Conservation (phyloP, 1,140 invertebrate genomes). For the Brachionus calyciflorus region DNA sequence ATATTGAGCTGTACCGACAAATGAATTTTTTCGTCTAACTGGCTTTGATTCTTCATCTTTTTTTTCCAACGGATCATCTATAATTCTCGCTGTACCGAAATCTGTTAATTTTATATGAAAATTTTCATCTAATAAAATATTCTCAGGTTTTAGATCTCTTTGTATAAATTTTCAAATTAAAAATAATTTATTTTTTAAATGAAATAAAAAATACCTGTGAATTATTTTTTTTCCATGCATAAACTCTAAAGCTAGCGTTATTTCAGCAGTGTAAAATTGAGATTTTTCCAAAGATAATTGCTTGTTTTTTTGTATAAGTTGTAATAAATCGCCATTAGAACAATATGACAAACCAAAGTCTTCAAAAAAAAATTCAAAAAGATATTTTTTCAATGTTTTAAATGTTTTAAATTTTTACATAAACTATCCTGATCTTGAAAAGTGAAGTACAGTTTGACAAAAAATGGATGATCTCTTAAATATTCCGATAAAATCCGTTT, state of each 20-base stretch:
- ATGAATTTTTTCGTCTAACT: conserved; percentile 69
- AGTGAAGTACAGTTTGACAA: conserved; percentile 88
- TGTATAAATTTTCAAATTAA: conserved; percentile 7
- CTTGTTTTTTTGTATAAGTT: conserved; percentile 83
- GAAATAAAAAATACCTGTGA: conserved; percentile 69
- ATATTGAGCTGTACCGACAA: conserved; percentile 98
- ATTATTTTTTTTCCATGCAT: conserved; percentile 84
- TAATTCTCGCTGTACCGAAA: conserved; percentile 91
- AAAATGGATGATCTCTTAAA: conserved; percentile 67
- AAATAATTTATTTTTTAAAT: neutral
- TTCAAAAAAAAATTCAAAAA: too few relatives aligned
- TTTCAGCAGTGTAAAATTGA: conserved; percentile 87
- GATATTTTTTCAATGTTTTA: conserved; percentile 47
- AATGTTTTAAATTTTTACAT: conserved; percentile 63
- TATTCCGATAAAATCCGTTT: conserved; percentile 72
- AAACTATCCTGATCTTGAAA: conserved; percentile 90
- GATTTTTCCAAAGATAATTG: conserved; percentile 83
- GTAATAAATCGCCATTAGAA: conserved; percentile 85
- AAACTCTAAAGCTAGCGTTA: conserved; percentile 84
- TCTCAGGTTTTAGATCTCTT: conserved; percentile 66
- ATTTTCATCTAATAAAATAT: conserved; percentile 74
- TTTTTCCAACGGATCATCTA: conserved; percentile 58
- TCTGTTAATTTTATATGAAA: conserved; percentile 96
- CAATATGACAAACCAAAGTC: conserved; percentile 94
- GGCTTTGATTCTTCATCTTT: conserved; percentile 45